phyloP scores from a whole-genome alignment of 2,113 vertebrate genomes.

The Blennius ocellaris region DNA sequence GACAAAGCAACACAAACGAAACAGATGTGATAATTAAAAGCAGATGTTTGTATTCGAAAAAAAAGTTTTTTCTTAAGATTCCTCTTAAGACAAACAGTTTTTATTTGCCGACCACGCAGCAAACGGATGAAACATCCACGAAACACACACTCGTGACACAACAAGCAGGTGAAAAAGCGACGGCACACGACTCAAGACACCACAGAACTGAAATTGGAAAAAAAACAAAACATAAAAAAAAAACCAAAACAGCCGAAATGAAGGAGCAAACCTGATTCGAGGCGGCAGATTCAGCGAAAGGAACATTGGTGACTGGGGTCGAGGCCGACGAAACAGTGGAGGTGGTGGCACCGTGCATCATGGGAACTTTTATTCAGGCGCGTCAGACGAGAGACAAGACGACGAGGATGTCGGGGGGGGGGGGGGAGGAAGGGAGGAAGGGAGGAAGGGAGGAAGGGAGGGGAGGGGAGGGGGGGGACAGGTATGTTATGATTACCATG shows the following conservation, averaged over 20 bases:
- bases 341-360: slow-evolving; percentile 99
- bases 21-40: slow-evolving; percentile 20
- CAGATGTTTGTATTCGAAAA: slow-evolving; percentile 39
- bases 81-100: slow-evolving; percentile 31
- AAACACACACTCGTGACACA: slow-evolving; percentile 43
- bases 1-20: slow-evolving; percentile 1
- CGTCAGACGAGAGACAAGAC: slow-evolving; percentile 90
- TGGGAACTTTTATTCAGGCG: slow-evolving; percentile 95
- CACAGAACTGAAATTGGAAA: slow-evolving; percentile 58
- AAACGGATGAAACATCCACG: slow-evolving; percentile 10
- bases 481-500: slow-evolving; percentile 92
- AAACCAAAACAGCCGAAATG: slow-evolving; percentile 92
- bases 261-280: slow-evolving; percentile 99
- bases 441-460: slow-evolving; percentile 86
- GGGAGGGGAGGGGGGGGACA: slow-evolving; percentile 84
- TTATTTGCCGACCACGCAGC: slow-evolving; percentile 49
- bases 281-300: slow-evolving; percentile 94
- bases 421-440: slow-evolving; percentile 83
- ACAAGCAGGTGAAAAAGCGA: slow-evolving; percentile 68
- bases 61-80: slow-evolving; percentile 23
- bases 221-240: too few relatives aligned
- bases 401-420: slow-evolving; percentile 86
- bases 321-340: slow-evolving; percentile 97
- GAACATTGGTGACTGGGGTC: slow-evolving; percentile 95
- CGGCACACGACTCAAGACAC: slow-evolving; percentile 45